phyloP scores from a whole-genome alignment of 2,888 invertebrate genomes.

The Amphimallon solstitiale region DNA sequence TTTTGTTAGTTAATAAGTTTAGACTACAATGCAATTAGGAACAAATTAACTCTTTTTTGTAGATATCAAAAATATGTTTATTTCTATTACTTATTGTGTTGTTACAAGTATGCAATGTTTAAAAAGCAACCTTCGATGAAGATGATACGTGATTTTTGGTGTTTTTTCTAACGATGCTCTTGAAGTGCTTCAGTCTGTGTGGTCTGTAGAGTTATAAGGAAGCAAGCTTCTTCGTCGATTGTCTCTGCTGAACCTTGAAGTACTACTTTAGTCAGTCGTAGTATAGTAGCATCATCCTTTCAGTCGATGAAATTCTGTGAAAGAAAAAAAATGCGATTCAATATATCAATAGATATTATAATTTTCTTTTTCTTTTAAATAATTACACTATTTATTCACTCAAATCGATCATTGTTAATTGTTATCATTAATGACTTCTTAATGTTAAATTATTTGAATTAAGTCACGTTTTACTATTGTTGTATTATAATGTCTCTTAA shows the following conservation, averaged over 20 bases:
- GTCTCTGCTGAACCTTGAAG: conserved; percentile 51
- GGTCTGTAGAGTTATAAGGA: conserved; percentile 25
- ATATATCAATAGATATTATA: neutral
- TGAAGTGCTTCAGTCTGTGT: conserved; percentile 30
- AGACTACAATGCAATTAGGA: too few relatives aligned
- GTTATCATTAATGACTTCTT: too few relatives aligned
- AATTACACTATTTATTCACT: too few relatives aligned
- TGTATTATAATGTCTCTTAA: too few relatives aligned
- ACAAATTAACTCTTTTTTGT: too few relatives aligned
- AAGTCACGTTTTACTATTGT: too few relatives aligned
- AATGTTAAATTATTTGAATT: too few relatives aligned
- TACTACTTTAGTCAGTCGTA: conserved; percentile 50
- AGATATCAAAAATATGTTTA: too few relatives aligned
- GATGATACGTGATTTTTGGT: conserved; percentile 32
- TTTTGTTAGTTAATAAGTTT: too few relatives aligned
- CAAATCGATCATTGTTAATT: too few relatives aligned
- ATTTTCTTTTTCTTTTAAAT: neutral
- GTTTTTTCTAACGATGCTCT: conserved; percentile 26
- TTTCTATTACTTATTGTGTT: too few relatives aligned
- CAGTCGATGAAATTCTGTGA: conserved; percentile 26
- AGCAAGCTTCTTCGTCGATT: conserved; percentile 27
- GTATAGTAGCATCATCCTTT: conserved; percentile 40
- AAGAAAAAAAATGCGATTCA: neutral
- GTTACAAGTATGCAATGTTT: too few relatives aligned
- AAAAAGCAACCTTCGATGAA: conserved; percentile 1